Conservation (phyloP, 2,797 vertebrate species). For the Phataginus tetradactyla region DNA sequence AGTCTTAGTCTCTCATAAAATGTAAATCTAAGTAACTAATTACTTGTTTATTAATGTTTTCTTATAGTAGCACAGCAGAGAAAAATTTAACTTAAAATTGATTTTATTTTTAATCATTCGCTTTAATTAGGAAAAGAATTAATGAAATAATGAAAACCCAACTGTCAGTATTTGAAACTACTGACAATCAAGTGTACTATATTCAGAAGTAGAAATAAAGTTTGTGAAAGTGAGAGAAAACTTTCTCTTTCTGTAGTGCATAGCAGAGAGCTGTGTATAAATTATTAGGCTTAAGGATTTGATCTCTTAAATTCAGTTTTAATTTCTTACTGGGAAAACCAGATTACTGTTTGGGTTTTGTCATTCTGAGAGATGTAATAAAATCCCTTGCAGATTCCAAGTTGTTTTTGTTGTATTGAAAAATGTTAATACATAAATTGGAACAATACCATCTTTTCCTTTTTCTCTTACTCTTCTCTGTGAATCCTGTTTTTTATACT, state of each 20-base stretch:
- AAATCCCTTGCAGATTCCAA: background rate
- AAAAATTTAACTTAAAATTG: background rate
- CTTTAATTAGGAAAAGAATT: background rate
- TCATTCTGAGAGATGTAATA: conserved; percentile 24
- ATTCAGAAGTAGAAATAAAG: conserved; percentile 40
- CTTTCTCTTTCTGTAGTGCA: background rate
- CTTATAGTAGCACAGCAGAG: background rate
- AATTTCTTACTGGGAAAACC: background rate
- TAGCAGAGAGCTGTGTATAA: background rate
- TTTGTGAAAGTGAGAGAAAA: background rate
- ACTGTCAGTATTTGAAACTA: conserved; percentile 15
- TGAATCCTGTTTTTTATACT: background rate
- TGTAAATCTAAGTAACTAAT: conserved; percentile 10
- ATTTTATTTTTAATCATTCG: conserved; percentile 14
- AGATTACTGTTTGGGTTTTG: background rate
- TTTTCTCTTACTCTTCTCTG: background rate
- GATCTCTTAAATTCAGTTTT: background rate
- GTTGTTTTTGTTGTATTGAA: conserved; percentile 18
- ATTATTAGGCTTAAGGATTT: conserved; percentile 43
- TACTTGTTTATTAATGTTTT: background rate
- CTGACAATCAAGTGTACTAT: background rate
- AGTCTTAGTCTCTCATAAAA: conserved; percentile 13
- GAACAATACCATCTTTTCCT: background rate
- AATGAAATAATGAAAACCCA: conserved; percentile 35
- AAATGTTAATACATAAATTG: background rate